Conservation (phyloP, 2,797 vertebrate species). For the Molossus molossus region DNA sequence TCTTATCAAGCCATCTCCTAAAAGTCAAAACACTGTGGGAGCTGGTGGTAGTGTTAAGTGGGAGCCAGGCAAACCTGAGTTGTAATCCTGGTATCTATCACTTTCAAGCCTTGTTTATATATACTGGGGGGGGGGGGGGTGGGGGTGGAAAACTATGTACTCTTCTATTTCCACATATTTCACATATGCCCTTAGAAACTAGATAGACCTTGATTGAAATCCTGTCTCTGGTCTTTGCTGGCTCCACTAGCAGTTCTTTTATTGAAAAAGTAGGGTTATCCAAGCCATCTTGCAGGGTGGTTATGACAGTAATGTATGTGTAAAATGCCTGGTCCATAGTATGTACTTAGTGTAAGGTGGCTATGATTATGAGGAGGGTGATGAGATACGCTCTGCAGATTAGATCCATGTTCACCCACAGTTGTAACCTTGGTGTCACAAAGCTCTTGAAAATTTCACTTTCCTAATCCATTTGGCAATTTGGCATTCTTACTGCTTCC, state of each 20-base stretch:
- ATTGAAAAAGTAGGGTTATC: conserved; percentile 35
- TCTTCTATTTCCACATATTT: not conserved
- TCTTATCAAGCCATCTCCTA: not conserved
- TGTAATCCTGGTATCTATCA: not conserved
- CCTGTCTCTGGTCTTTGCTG: conserved; percentile 32
- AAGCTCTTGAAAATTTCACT: conserved; percentile 54
- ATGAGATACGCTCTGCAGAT: not conserved
- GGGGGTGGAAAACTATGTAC: not conserved
- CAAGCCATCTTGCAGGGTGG: not conserved
- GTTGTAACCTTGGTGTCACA: conserved; percentile 32
- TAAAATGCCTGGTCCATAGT: not conserved
- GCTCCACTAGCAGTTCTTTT: not conserved
- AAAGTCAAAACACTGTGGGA: not conserved
- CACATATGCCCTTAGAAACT: conserved; percentile 53
- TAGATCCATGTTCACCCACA: not conserved
- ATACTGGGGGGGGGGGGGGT: not conserved
- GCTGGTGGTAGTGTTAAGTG: not conserved
- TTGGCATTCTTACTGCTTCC: conserved; percentile 38
- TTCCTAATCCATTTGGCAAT: conserved; percentile 45
- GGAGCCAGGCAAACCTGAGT: not conserved
- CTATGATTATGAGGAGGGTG: not conserved
- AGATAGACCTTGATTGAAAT: not conserved
- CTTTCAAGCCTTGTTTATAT: not conserved
- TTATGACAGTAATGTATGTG: not conserved
- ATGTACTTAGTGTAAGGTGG: not conserved